Base-by-base conservation (phyloP, 35 echinoderm and acorn worm genomes). In the Ophioderma brevispina region DNA sequence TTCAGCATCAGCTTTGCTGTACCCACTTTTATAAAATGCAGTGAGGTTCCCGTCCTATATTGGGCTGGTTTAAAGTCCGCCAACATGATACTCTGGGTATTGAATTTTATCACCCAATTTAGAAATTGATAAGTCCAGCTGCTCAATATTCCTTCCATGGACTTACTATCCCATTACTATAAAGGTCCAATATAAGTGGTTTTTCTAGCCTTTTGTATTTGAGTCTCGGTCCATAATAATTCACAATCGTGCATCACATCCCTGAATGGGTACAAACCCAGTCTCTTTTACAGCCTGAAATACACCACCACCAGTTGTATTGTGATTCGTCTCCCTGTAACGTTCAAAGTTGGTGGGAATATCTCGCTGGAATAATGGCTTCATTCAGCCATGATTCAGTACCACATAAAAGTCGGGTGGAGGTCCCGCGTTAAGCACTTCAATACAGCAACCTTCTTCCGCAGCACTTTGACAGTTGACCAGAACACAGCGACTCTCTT, bases 311-410 rank as follows among this genome's bases (percentile, higher is more conserved):
- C 59, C 23, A 15, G 5, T 70, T 25, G 59, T 70, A 70, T 6
- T 30, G 59, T 70, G n/a, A 70, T 25, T 70, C 59, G 28, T 70
- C 59, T 25, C 15, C 23, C 59, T 70, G 23, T 41, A 88, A 88
- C 75, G 30, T 42, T 64, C 32, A 89, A 55, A 42, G 46, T 49
- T 40, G 39, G 34, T n/a, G 87, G 87, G 52, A 89, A 89, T 1
- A 89, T 89, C 40, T 89, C 78, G 38, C n/a, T 78, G 23, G 23
- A 46, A 33, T 81, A 0, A 89, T 81, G 37, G 35, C 34, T 33
- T 77, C 39, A 33, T 89, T 77, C 10, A 81, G 87, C 87, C 87
- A 89, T 31, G 87, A 81, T n/a, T 81, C 87, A 36, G 49, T 64
- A 36, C 55, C 63, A 37, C 52, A 75, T 8, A 89, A 36, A 89